Base-by-base conservation (phyloP, 2,113 vertebrate genomes). In the Cettia cetti region DNA sequence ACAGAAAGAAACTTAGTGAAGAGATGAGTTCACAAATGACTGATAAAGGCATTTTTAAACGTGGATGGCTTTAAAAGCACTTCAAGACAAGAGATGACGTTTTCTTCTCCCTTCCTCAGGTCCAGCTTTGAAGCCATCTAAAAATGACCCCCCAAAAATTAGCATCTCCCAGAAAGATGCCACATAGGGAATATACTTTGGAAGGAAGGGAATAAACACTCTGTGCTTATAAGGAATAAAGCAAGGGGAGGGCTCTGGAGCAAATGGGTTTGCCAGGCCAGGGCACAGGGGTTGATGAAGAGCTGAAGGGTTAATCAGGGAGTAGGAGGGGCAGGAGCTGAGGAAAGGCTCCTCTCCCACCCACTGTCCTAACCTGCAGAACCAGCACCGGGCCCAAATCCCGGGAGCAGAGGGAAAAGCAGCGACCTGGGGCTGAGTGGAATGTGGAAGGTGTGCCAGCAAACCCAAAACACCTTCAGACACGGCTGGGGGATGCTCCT, bases 291-390 rank as follows among this genome's bases (percentile, higher is more conserved):
- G 59, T 5, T 19, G 26, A 27, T 13, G 16, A 18, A 8, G 5
- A 52, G 23, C 82, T 86, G 44, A 60, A 10, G 75, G 71, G 79
- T 86, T 95, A 76, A 91, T 85, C 71, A 39, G 3, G 3, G 63
- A 53, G 45, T 9, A 37, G 82, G 88, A 93, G 81, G 54, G 11
- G 26, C 15, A 33, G 27, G 37, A 76, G 66, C 45, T 90, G 30
- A 30, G 82, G 63, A 74, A 68, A 93, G 57, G 66, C n/a, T 75
- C 61, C 70, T 68, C 50, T 85, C 40, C 47, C 89, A 64, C 15
- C 76, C 65, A 30, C 78, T 71, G 70, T 50, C 40, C 82, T 60
- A 69, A 90, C 94, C 90, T 92, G 90, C 75, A 80, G 77, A 56
- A 80, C 77, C 61, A 45, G 77, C 77, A 90, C 28, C 14, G 57